These are phyloP conservation scores for Andrena dorsata DNA, from an alignment of 2,888 invertebrate species.

Conservation along the genomic window DNA sequence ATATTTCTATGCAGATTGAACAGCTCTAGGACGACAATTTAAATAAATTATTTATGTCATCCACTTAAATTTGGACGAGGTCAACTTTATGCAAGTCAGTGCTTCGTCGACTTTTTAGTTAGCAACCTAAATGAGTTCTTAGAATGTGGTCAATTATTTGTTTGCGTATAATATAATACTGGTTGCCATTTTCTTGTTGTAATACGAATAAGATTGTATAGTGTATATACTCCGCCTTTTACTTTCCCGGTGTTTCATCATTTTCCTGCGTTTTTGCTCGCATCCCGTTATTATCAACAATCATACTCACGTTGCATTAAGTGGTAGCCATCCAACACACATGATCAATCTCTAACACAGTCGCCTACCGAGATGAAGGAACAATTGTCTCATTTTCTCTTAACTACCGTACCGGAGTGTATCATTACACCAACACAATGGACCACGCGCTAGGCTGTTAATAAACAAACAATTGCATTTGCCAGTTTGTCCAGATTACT, in stretches of 20 bases:
- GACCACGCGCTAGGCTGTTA: background rate
- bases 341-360: slow-evolving; percentile 22
- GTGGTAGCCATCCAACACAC: slow-evolving; percentile 33
- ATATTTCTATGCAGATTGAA: no score
- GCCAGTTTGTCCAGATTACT: slow-evolving; percentile 16
- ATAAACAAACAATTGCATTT: slow-evolving; percentile 56
- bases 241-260: slow-evolving; percentile 9
- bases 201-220: background rate
- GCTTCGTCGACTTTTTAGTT: no score
- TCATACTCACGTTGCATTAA: slow-evolving; percentile 10
- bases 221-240: background rate
- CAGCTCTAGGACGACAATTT: no score
- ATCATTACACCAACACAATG: slow-evolving; percentile 45
- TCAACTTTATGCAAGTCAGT: no score
- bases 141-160: background rate
- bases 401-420: slow-evolving; percentile 8
- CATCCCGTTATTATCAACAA: slow-evolving; percentile 3
- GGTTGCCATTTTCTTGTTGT: background rate
- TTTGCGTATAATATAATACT: background rate
- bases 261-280: slow-evolving; percentile 5
- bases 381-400: slow-evolving; percentile 47
- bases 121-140: no score
- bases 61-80: no score
- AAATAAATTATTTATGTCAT: no score
- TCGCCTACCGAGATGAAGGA: slow-evolving; percentile 40